These are phyloP conservation scores for Drosophila lowei DNA, from an alignment of 1,140 invertebrate species.

Conservation along the genomic window DNA sequence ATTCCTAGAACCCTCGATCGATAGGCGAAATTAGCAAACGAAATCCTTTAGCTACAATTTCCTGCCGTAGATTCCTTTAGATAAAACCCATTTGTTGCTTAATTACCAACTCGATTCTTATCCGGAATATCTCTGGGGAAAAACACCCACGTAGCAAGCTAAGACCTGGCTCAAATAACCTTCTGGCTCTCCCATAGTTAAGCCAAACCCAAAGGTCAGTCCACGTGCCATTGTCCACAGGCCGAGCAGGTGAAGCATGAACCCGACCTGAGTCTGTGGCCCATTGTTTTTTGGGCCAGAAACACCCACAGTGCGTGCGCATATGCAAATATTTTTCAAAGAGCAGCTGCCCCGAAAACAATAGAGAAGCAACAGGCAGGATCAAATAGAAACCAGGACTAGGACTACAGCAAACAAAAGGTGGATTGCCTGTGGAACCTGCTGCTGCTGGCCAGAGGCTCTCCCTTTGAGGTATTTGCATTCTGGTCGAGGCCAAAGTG, in stretches of 20 bases:
- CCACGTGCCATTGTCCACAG: slow-evolving; percentile 56
- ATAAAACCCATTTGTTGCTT: slow-evolving; percentile 28
- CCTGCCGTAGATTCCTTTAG: slow-evolving; percentile 6
- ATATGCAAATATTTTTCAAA: slow-evolving; percentile 70
- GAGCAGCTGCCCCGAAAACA: slow-evolving; percentile 57
- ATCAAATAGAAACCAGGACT: slow-evolving; percentile 30
- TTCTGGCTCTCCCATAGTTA: slow-evolving; percentile 23
- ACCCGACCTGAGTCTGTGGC: neutral
- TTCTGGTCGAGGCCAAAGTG: slow-evolving; percentile 27
- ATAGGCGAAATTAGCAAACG: slow-evolving; percentile 12
- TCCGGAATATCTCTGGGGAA: neutral
- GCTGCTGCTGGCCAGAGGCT: slow-evolving; percentile 42
- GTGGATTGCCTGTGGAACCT: slow-evolving; percentile 35
- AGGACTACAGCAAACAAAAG: slow-evolving; percentile 35
- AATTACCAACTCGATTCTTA: slow-evolving; percentile 16
- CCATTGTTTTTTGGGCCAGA: slow-evolving; percentile 53
- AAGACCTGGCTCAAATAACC: slow-evolving; percentile 22
- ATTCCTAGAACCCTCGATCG: neutral
- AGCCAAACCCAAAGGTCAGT: slow-evolving; percentile 56
- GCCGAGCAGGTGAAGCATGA: slow-evolving; percentile 61
- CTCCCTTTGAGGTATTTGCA: slow-evolving; percentile 58
- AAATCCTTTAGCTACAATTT: neutral
- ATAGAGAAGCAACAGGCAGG: slow-evolving; percentile 70
- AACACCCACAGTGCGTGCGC: slow-evolving; percentile 68
- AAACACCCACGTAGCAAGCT: neutral